Percentiles rank a stretch among this genome's conserved stretches.
These are phyloP conservation scores for Parthenolecanium corni DNA, from an alignment of 2,888 invertebrate genomes.

Conservation along the genomic window DNA sequence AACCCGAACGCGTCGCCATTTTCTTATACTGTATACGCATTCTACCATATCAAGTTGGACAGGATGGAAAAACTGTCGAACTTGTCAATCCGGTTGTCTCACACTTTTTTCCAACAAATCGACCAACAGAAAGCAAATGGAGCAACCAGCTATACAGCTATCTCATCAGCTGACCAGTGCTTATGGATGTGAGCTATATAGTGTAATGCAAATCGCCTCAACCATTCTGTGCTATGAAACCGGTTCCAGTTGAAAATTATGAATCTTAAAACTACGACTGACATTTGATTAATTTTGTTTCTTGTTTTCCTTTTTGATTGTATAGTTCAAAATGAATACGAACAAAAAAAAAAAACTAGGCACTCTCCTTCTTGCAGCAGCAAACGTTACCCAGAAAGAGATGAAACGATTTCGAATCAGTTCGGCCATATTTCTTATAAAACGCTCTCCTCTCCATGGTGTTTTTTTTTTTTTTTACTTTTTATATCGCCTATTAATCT, in stretches of 20 bases:
- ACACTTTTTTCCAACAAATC: slow-evolving; percentile 1
- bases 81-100: slow-evolving; percentile 23
- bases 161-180: no score
- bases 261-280: slow-evolving; percentile 28
- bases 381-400: no score
- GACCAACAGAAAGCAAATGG: neutral
- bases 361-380: slow-evolving; percentile 11
- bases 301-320: slow-evolving; percentile 27
- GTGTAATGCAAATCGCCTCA: slow-evolving; percentile 28
- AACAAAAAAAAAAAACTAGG: no score
- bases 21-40: slow-evolving; percentile 13
- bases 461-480: neutral
- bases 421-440: slow-evolving; percentile 26
- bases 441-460: slow-evolving; percentile 12
- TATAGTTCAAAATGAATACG: no score
- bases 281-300: slow-evolving; percentile 29
- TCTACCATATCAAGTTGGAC: neutral
- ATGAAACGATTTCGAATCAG: slow-evolving; percentile 18
- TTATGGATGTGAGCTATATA: no score
- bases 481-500: slow-evolving; percentile 26
- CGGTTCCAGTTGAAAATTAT: slow-evolving; percentile 27
- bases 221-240: slow-evolving; percentile 9
- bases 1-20: neutral
- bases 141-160: slow-evolving; percentile 4
- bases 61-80: slow-evolving; percentile 20